Conservation (phyloP, 2,797 vertebrate genomes). For the Sebastes iracundus region DNA sequence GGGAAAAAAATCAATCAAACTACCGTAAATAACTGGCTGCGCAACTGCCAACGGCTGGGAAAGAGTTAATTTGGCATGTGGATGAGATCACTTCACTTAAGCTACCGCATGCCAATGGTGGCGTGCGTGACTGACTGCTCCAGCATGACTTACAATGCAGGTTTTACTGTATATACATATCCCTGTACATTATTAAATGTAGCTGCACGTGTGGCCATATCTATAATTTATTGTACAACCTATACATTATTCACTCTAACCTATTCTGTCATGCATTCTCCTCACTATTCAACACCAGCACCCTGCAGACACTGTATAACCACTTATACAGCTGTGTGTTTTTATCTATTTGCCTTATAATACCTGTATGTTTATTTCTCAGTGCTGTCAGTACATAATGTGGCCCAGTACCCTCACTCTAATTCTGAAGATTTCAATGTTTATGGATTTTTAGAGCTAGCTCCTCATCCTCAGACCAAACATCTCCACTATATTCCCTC, state of each 20-base stretch:
- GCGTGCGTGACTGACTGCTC: neutral
- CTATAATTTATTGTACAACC: slow-evolving; percentile 16
- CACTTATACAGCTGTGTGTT: neutral
- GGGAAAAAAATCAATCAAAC: neutral
- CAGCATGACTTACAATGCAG: neutral
- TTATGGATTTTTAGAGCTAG: neutral
- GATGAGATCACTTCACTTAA: neutral
- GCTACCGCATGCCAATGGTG: neutral
- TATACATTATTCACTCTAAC: slow-evolving; percentile 26
- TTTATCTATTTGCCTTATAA: neutral
- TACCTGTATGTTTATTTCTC: neutral
- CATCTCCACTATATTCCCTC: neutral
- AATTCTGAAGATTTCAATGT: neutral
- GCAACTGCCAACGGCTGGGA: neutral
- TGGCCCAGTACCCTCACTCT: neutral
- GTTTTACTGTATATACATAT: neutral
- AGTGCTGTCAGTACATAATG: neutral
- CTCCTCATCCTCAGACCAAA: neutral
- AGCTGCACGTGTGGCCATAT: neutral
- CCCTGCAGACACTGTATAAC: neutral
- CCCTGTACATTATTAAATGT: neutral
- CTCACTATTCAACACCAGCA: neutral
- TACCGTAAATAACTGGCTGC: neutral
- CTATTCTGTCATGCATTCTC: neutral
- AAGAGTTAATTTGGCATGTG: neutral